These are phyloP conservation scores for Girardinus metallicus DNA, from an alignment of 2,797 vertebrate genomes.

Conservation along the genomic window DNA sequence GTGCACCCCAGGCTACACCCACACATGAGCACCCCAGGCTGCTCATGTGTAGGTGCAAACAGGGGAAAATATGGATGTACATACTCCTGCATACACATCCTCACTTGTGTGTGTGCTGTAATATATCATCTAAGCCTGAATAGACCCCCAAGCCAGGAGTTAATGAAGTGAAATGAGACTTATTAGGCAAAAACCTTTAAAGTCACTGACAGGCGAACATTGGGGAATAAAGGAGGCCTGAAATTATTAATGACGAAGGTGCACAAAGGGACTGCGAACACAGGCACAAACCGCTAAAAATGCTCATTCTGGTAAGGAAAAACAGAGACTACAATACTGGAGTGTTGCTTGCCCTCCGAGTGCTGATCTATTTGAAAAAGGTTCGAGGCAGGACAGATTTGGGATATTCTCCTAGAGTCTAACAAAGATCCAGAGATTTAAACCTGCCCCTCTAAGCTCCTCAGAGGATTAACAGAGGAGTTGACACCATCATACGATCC, in stretches of 20 bases:
- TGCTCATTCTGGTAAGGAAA: slow-evolving; percentile 11
- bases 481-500: slow-evolving; percentile 59
- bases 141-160: slow-evolving; percentile 79
- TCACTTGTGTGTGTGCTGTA: slow-evolving; percentile 58
- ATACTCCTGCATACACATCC: slow-evolving; percentile 36
- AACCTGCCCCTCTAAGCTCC: slow-evolving; percentile 15
- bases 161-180: slow-evolving; percentile 87
- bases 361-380: neutral
- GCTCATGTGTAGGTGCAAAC: slow-evolving; percentile 19
- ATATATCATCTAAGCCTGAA: slow-evolving; percentile 82
- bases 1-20: slow-evolving; percentile 65
- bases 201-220: slow-evolving; percentile 75
- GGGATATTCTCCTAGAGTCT: neutral
- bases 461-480: slow-evolving; percentile 42
- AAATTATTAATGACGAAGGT: slow-evolving; percentile 63
- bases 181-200: slow-evolving; percentile 82
- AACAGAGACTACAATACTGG: slow-evolving; percentile 5
- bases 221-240: slow-evolving; percentile 62
- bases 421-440: neutral
- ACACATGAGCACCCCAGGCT: slow-evolving; percentile 68
- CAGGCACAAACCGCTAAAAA: slow-evolving; percentile 8
- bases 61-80: slow-evolving; percentile 30
- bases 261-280: slow-evolving; percentile 42
- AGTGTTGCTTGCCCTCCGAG: neutral
- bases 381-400: slow-evolving; percentile 17